A percentile compares a stretch with the other conserved stretches of the same genome.
These are phyloP conservation scores for Athrips mouffetella DNA, from an alignment of 2,888 invertebrate species.

Conservation along the genomic window DNA sequence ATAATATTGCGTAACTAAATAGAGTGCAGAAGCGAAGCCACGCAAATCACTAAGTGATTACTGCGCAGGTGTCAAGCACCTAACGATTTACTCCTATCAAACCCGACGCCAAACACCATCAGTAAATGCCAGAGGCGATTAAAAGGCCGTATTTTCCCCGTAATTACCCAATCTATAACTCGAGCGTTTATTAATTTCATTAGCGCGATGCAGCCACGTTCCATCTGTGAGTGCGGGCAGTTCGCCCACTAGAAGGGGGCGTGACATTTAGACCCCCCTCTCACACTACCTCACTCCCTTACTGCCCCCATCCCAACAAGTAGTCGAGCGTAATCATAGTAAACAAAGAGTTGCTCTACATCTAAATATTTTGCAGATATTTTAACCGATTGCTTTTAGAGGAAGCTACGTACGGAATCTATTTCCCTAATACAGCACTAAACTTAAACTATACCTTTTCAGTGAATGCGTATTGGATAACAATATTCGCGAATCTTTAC, in stretches of 20 bases:
- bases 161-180: constrained; percentile 33
- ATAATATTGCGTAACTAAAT: background rate
- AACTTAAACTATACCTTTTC: background rate
- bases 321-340: constrained; percentile 8
- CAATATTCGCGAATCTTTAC: too few relatives aligned
- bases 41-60: background rate
- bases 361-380: too few relatives aligned
- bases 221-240: constrained; percentile 30
- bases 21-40: background rate
- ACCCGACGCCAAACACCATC: background rate
- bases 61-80: background rate
- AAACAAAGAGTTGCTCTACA: constrained; percentile 18
- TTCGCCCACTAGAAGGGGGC: constrained; percentile 42
- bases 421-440: background rate
- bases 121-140: constrained; percentile 8
- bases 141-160: constrained; percentile 3
- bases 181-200: constrained; percentile 49
- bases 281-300: background rate
- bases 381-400: background rate
- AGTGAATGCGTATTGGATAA: too few relatives aligned
- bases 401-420: background rate
- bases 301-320: constrained; percentile 1
- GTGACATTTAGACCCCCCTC: constrained; percentile 49
- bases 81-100: background rate
- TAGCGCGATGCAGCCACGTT: constrained; percentile 35